phyloP scores from a whole-genome alignment of 2,888 invertebrate species.

The Pseudolycoriella hygida region DNA sequence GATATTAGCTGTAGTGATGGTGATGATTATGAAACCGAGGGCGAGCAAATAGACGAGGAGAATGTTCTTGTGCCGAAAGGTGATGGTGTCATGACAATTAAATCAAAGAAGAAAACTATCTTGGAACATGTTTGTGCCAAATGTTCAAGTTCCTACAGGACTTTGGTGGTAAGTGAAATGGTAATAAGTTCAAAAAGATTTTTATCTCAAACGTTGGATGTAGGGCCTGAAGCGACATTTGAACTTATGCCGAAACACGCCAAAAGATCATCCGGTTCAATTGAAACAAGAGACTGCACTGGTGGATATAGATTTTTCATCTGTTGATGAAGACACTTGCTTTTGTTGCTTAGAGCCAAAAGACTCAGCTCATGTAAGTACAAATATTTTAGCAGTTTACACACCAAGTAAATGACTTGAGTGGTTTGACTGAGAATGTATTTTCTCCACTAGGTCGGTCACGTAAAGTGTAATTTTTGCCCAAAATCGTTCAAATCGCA shows the following conservation, averaged over 20 bases:
- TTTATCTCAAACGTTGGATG: neutral
- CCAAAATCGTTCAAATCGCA: constrained; percentile 54
- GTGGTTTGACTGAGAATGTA: neutral
- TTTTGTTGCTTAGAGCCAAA: constrained; percentile 28
- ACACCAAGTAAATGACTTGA: no score
- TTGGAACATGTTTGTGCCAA: constrained; percentile 28
- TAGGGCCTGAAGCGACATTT: constrained; percentile 7
- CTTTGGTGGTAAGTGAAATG: constrained; percentile 2
- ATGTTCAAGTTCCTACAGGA: constrained; percentile 22
- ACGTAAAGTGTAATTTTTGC: constrained; percentile 38
- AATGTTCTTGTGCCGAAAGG: constrained; percentile 1
- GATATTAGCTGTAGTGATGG: neutral
- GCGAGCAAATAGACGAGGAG: neutral
- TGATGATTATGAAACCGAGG: neutral
- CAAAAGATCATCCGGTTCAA: neutral
- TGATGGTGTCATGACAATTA: constrained; percentile 1
- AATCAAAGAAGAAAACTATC: constrained; percentile 10
- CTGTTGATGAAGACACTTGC: constrained; percentile 22
- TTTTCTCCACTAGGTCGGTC: constrained; percentile 19
- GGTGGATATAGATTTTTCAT: constrained; percentile 17
- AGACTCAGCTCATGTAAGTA: constrained; percentile 25
- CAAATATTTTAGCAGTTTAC: no score
- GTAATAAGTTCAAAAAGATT: neutral
- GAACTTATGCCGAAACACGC: constrained; percentile 1
- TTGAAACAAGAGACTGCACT: constrained; percentile 22